Conservation (phyloP, 2,888 invertebrate species). For the Apodemia zela region DNA sequence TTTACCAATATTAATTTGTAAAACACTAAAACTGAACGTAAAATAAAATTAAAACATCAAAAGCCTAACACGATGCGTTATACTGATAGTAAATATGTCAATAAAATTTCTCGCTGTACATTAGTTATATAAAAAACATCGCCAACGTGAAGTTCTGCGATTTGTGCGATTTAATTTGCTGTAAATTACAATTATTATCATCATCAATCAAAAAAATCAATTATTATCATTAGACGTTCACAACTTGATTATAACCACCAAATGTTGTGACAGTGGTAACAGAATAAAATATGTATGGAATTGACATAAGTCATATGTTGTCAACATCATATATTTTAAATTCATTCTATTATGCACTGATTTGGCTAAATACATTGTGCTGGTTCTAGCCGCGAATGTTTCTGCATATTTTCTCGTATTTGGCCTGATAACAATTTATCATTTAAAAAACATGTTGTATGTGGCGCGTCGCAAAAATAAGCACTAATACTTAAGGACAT, state of each 20-base stretch:
- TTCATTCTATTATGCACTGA: neutral
- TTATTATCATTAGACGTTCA: neutral
- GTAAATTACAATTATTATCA: constrained; percentile 38
- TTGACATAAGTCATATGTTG: too few species aligned
- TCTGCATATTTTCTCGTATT: neutral
- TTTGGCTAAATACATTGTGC: neutral
- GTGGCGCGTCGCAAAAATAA: neutral
- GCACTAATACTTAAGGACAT: neutral
- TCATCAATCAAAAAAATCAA: too few species aligned
- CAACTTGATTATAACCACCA: neutral
- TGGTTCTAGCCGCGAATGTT: neutral
- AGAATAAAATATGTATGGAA: too few species aligned
- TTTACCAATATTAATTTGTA: constrained; percentile 31
- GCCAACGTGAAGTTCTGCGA: constrained; percentile 26
- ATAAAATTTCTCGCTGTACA: constrained; percentile 45
- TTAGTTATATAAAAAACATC: constrained; percentile 41
- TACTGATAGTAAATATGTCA: constrained; percentile 38
- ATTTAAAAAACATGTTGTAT: neutral
- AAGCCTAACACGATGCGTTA: constrained; percentile 48
- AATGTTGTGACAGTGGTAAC: too few species aligned
- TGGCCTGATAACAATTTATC: neutral
- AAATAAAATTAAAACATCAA: constrained; percentile 56
- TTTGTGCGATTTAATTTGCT: constrained; percentile 24
- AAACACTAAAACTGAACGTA: constrained; percentile 55
- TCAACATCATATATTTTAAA: neutral